Conservation (phyloP, 2,113 vertebrate species). For the Catharus minimus region DNA sequence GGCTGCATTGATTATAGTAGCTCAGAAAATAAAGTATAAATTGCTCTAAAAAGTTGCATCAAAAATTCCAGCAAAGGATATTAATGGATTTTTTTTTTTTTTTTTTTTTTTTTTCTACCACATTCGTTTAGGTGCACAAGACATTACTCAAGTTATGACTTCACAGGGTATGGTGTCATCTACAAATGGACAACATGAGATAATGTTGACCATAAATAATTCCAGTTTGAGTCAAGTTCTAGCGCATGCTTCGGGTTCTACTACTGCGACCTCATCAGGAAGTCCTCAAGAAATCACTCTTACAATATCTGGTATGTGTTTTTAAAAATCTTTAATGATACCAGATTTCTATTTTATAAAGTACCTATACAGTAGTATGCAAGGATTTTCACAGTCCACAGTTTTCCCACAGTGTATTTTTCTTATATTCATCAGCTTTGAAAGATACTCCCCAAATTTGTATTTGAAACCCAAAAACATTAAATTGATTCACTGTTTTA, state of each 20-base stretch:
- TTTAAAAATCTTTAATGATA: neutral
- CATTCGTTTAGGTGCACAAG: conserved; percentile 81
- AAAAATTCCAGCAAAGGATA: neutral
- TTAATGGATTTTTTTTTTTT: neutral
- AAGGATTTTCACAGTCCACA: neutral
- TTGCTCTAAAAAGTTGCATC: neutral
- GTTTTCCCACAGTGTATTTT: neutral
- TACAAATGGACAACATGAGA: conserved; percentile 85
- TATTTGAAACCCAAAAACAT: neutral
- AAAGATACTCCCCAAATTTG: neutral
- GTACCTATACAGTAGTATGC: neutral
- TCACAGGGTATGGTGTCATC: conserved; percentile 82
- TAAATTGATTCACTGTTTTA: neutral
- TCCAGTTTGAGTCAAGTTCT: conserved; percentile 91
- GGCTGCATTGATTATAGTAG: neutral
- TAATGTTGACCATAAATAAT: conserved; percentile 97
- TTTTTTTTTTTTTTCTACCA: neutral
- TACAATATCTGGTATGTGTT: conserved; percentile 91
- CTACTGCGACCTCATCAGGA: conserved; percentile 70
- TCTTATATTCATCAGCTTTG: neutral
- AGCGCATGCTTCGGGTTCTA: conserved; percentile 79
- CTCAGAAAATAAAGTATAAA: neutral
- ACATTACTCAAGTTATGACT: conserved; percentile 88
- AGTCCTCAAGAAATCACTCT: conserved; percentile 94
- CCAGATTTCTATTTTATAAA: neutral